phyloP scores from a whole-genome alignment of 2,797 vertebrate species.

The Spheniscus humboldti region DNA sequence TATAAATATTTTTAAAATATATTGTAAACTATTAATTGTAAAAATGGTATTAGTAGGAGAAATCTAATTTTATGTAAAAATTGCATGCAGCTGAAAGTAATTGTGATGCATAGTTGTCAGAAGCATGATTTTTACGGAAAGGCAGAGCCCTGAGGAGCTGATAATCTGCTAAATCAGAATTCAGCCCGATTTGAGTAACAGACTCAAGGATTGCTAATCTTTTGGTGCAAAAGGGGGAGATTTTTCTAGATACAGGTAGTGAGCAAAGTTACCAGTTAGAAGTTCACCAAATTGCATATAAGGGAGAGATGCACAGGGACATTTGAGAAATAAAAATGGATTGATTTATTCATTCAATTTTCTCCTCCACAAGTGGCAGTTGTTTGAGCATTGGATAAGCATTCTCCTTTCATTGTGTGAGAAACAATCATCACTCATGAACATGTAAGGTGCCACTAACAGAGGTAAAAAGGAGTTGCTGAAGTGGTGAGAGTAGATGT shows the following conservation, averaged over 20 bases:
- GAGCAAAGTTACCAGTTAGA: background rate
- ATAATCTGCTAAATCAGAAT: background rate
- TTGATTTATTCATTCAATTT: background rate
- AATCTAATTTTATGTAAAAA: background rate
- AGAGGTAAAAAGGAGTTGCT: background rate
- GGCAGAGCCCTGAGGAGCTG: background rate
- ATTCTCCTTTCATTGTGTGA: background rate
- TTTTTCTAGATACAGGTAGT: background rate
- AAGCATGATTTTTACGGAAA: background rate
- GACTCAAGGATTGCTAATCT: background rate
- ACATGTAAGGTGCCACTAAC: background rate
- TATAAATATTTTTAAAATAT: background rate
- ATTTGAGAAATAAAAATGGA: background rate
- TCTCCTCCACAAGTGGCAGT: background rate
- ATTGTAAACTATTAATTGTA: background rate
- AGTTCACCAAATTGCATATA: background rate
- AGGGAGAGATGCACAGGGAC: background rate
- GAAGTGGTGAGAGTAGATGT: background rate
- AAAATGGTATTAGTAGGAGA: background rate
- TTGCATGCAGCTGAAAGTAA: background rate
- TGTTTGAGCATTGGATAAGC: background rate
- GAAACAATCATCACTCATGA: background rate
- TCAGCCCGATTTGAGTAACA: background rate
- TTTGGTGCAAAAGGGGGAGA: background rate
- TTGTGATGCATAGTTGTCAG: background rate